These are phyloP conservation scores for Siniperca chuatsi DNA, from an alignment of 2,113 vertebrate genomes.

Conservation along the genomic window DNA sequence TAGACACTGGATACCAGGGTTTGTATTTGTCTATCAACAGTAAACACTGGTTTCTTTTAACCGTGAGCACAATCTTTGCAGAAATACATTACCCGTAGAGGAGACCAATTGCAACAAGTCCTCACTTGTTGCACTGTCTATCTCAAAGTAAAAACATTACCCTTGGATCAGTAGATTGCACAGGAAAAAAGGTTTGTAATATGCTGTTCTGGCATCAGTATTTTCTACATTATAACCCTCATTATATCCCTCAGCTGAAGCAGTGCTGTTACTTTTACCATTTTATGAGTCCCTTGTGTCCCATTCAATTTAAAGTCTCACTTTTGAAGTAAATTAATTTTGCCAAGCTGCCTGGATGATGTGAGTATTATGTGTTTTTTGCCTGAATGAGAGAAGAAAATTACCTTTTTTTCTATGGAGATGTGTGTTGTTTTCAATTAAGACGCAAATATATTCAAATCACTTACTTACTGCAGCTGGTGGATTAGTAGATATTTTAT, in stretches of 20 bases:
- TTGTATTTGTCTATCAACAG: too few relatives aligned
- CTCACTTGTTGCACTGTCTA: neutral
- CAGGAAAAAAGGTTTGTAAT: neutral
- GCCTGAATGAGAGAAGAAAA: conserved; percentile 39
- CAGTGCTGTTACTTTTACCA: neutral
- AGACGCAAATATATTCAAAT: conserved; percentile 52
- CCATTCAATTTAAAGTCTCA: conserved; percentile 29
- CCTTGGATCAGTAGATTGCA: neutral
- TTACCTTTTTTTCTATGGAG: neutral
- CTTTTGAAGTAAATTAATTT: conserved; percentile 40
- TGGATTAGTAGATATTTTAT: conserved; percentile 49
- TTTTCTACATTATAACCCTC: neutral
- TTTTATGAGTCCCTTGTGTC: conserved; percentile 12
- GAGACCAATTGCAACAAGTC: neutral
- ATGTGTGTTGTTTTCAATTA: conserved; percentile 58
- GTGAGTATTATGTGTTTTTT: conserved; percentile 27
- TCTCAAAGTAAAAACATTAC: neutral
- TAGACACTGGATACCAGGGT: too few relatives aligned
- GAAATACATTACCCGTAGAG: neutral
- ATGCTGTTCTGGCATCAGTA: neutral
- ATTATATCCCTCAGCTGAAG: neutral
- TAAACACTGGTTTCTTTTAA: too few relatives aligned
- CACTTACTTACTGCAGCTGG: conserved; percentile 41
- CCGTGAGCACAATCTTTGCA: too few relatives aligned
- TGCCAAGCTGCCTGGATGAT: conserved; percentile 8